phyloP scores from a whole-genome alignment of 2,888 invertebrate genomes.

The Eretmocerus hayati region DNA sequence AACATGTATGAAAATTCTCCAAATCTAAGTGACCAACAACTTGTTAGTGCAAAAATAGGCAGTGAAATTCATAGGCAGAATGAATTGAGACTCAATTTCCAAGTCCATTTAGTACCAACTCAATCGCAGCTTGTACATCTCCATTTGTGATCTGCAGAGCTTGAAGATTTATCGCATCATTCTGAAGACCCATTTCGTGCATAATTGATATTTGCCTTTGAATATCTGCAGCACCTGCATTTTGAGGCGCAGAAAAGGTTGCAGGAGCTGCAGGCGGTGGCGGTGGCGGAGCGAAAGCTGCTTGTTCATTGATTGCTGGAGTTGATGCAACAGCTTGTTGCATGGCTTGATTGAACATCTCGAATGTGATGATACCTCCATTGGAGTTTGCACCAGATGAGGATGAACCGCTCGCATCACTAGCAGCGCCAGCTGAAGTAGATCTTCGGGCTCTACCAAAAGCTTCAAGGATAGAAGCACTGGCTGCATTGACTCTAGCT shows the following conservation, averaged over 20 bases:
- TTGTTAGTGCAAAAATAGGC: too few species aligned
- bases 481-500: constrained; percentile 42
- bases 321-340: constrained; percentile 57
- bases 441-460: constrained; percentile 53
- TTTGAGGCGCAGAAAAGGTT: constrained; percentile 16
- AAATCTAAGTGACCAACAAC: too few species aligned
- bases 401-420: not conserved
- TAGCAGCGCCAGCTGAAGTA: constrained; percentile 12
- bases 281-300: constrained; percentile 18
- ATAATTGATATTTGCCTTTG: constrained; percentile 65
- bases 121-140: constrained; percentile 85
- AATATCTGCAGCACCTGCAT: constrained; percentile 24
- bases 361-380: constrained; percentile 59
- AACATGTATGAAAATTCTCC: too few species aligned
- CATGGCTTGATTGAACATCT: constrained; percentile 74
- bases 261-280: not conserved
- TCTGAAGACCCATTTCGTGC: constrained; percentile 84
- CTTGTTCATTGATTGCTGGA: constrained; percentile 31
- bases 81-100: too few species aligned
- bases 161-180: constrained; percentile 77
- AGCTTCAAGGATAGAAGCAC: constrained; percentile 68
- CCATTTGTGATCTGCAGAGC: constrained; percentile 77
- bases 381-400: constrained; percentile 31
- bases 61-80: too few species aligned
- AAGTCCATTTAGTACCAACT: constrained; percentile 71